Evolutionary conservation across 2,888 invertebrate genomes (phyloP), one percentile per base, ranked within the genome.

Genomic region (Lydus trimaculatus): DNA sequence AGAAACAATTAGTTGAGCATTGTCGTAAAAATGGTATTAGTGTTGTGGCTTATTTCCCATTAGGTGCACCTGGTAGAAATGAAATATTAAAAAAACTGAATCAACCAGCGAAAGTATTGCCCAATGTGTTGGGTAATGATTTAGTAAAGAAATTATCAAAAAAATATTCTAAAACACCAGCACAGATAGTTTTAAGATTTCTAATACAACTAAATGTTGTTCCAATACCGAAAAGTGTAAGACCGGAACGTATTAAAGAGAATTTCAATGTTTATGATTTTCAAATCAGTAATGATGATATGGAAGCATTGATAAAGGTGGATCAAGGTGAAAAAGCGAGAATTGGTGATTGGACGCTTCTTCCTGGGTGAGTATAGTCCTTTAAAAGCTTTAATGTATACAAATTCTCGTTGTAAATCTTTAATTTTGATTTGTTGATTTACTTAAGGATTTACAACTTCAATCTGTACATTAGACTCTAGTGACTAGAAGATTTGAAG

Each of bases 101-200:
- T n/a, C n/a, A n/a, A n/a, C n/a, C n/a, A n/a, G n/a, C n/a, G n/a
- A n/a, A n/a, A n/a, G n/a, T n/a, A n/a, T n/a, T n/a, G n/a, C n/a
- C n/a, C n/a, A n/a, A n/a, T n/a, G n/a, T n/a, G n/a, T n/a, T 62
- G 36, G 65, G 15, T 58, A 69, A 33, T 62, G 3, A 33, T 33
- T 65, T 64, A 11, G 11, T 36, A 23, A 71, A 61, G 56, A 43
- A 67, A 20, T 28, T 75, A 17, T 74, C 75, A 59, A 63, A 64
- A 1, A 60, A 60, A 60, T 36, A 60, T 33, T 28, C 25, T 0
- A 60, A 60, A 80, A 89, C 91, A 0, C 87, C 93, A 0, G 94
- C 94, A 4, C 95, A 95, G 84, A 81, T 89, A 91, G 64, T 81
- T 94, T 58, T 93, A 92, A 82, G 90, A 91, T 83, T n/a, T n/a